Conservation (phyloP, 2,888 invertebrate species). For the Tetanocera ferruginea region DNA sequence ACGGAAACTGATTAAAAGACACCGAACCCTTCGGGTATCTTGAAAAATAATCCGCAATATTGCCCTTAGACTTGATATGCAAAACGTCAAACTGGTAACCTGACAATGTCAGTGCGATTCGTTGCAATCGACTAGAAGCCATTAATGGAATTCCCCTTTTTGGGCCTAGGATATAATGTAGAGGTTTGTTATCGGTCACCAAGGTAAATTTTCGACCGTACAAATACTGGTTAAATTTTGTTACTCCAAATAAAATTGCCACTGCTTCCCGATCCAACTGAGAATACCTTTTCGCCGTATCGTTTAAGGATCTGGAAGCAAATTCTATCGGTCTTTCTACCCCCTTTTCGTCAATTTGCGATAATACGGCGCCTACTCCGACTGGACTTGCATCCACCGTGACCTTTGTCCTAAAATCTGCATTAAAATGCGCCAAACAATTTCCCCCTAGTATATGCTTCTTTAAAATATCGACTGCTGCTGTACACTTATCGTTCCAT, state of each 20-base stretch:
- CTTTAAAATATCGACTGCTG: constrained; percentile 58
- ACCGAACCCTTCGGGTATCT: constrained; percentile 37
- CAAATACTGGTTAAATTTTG: neutral
- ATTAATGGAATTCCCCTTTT: neutral
- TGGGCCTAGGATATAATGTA: constrained; percentile 28
- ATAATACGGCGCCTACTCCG: constrained; percentile 58
- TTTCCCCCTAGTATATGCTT: constrained; percentile 45
- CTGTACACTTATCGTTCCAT: constrained; percentile 56
- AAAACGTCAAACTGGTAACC: constrained; percentile 46
- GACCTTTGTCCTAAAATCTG: constrained; percentile 31
- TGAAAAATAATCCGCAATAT: constrained; percentile 52
- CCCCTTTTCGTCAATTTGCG: constrained; percentile 58
- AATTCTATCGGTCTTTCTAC: constrained; percentile 62
- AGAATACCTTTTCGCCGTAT: constrained; percentile 37
- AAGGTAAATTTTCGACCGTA: neutral
- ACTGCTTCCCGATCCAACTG: constrained; percentile 35
- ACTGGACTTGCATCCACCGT: constrained; percentile 53
- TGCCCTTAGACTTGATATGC: constrained; percentile 47
- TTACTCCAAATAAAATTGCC: constrained; percentile 3
- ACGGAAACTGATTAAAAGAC: neutral
- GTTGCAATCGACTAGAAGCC: neutral
- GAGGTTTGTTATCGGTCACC: neutral
- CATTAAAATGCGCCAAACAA: constrained; percentile 51
- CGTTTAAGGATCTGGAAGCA: constrained; percentile 54
- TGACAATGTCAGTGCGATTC: neutral